Base-by-base conservation (phyloP, 2,888 invertebrate genomes). In the Chrysolina americana region DNA sequence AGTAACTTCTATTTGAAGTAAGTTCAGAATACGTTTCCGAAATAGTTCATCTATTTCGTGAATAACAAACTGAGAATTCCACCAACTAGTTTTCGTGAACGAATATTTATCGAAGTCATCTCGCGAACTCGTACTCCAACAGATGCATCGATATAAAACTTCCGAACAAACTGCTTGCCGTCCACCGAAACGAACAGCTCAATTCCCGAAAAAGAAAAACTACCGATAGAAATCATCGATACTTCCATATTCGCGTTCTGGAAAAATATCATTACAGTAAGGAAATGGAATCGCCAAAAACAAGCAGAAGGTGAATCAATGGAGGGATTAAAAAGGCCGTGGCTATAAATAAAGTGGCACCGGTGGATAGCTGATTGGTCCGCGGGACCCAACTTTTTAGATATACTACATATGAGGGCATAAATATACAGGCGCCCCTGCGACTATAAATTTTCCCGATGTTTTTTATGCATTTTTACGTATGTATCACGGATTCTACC, bases 391-490 rank as follows among this genome's bases (percentile, higher is more conserved):
- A 79, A 80, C 81, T 79, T 81, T 82, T 82, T 80, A 83, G 82
- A 83, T 83, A 83, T 82, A 84, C 82, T 82, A 81, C 83, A 83
- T 83, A 83, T 83, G 82, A 83, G 83, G 80, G 81, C 81, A 83
- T 84, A 83, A 83, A 84, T 83, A 84, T 84, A 82, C 83, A 81
- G 81, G 80, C 83, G 82, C 82, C 79, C 78, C 68, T 71, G 76
- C 77, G 81, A 73, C 83, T 76, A 84, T 84, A 84, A 84, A 84
- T 84, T 80, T 78, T 48, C 76, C 76, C 78, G 80, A 82, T 83
- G 83, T 83, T 83, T 84, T 84, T 84, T 83, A 78, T 79, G 76
- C 78, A 80, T 79, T 78, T 81, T 80, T 82, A 83, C 83, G 81
- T 81, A 81, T 83, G 82, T 83, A 82, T 81, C 80, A 73, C 78